Evolutionary conservation across 1,140 invertebrate genomes (phyloP).

Genomic region (Drosophila truncata): DNA sequence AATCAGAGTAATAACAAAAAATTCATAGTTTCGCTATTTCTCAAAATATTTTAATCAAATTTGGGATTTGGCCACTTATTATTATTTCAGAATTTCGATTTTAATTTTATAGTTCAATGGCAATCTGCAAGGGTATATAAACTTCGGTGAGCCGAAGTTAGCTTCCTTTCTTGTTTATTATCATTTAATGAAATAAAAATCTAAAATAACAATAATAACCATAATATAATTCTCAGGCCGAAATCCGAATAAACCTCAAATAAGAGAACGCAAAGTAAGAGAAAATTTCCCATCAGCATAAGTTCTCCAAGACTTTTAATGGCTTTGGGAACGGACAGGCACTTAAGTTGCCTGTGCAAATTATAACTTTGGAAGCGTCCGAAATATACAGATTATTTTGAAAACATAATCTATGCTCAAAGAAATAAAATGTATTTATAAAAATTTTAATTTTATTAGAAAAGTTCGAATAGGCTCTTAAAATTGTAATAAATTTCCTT

Average conservation of each 20-base stretch:
- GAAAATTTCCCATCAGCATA: neutral
- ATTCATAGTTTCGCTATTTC: too few relatives aligned
- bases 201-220: neutral
- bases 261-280: conserved; percentile 9
- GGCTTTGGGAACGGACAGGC: neutral
- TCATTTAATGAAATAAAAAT: too few relatives aligned
- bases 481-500: neutral
- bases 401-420: neutral
- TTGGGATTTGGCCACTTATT: too few relatives aligned
- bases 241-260: neutral
- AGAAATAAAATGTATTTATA: neutral
- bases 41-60: too few relatives aligned
- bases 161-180: too few relatives aligned
- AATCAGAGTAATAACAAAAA: too few relatives aligned
- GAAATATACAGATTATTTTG: neutral
- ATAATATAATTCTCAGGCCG: neutral
- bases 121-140: too few relatives aligned
- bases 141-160: too few relatives aligned
- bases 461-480: neutral
- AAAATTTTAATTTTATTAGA: neutral
- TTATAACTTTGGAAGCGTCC: neutral
- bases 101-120: too few relatives aligned
- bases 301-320: neutral
- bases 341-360: neutral
- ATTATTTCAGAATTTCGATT: too few relatives aligned